A percentile compares a stretch with the other conserved stretches of the same genome.
Evolutionary conservation across 1,140 invertebrate genomes (phyloP).

Genomic region (Ganaspis sp.): DNA sequence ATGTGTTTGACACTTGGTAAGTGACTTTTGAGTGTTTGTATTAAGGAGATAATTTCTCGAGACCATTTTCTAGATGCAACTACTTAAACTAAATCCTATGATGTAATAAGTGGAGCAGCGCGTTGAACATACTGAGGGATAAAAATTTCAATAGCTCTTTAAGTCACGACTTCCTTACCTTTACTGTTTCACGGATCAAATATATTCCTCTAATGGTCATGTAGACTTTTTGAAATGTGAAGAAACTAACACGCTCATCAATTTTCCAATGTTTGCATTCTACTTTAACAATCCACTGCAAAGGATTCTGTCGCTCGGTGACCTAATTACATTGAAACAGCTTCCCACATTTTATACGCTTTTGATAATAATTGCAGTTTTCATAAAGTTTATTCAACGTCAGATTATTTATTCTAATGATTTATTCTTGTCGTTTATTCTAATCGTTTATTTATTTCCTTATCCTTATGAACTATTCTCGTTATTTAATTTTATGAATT

Average conservation of each 20-base stretch:
- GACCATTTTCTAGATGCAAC: slow-evolving; percentile 17
- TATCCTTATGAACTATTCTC: no score
- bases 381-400: no score
- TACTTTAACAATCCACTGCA: neutral
- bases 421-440: no score
- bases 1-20: neutral
- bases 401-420: no score
- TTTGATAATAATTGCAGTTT: no score
- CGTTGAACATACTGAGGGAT: neutral
- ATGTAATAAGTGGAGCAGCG: slow-evolving; percentile 15
- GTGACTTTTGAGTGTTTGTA: neutral
- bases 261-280: neutral
- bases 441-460: no score
- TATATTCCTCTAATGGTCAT: slow-evolving; percentile 5
- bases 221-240: neutral
- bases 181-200: slow-evolving; percentile 14
- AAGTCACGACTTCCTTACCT: slow-evolving; percentile 9
- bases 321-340: no score
- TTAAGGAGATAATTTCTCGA: slow-evolving; percentile 1
- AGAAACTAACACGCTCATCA: neutral
- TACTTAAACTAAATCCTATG: slow-evolving; percentile 10
- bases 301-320: neutral
- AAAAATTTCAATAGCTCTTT: slow-evolving; percentile 11
- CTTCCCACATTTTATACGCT: no score
- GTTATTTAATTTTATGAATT: no score